These are phyloP conservation scores for Himalopsyche japonica DNA, from an alignment of 2,888 invertebrate species.

Conservation along the genomic window DNA sequence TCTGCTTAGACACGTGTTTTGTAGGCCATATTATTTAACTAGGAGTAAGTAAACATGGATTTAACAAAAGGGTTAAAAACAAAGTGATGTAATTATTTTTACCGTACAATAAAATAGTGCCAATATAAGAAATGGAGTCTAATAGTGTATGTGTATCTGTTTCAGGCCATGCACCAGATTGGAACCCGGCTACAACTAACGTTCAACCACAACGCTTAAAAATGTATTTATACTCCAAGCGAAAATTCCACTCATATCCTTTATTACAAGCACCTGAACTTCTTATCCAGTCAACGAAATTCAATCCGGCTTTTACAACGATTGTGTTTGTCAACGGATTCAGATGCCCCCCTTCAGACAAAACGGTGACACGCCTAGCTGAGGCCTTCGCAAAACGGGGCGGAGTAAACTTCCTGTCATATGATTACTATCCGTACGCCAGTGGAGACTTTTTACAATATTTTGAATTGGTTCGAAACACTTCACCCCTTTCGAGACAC, in stretches of 20 bases:
- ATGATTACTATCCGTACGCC: conserved; percentile 20
- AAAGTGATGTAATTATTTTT: too few species aligned
- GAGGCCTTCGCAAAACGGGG: conserved; percentile 10
- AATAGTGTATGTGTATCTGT: neutral
- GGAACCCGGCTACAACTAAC: neutral
- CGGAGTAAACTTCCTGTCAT: conserved; percentile 30
- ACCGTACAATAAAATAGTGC: too few species aligned
- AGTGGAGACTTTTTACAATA: conserved; percentile 8
- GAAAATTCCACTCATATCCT: conserved; percentile 18
- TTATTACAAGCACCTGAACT: conserved; percentile 16
- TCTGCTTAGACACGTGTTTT: too few species aligned
- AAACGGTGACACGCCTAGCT: conserved; percentile 22
- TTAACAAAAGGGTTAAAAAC: too few species aligned
- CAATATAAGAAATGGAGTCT: too few species aligned
- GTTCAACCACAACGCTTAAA: neutral
- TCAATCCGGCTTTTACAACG: conserved; percentile 18
- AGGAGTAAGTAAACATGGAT: too few species aligned
- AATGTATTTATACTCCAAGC: conserved; percentile 7
- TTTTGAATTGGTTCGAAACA: neutral
- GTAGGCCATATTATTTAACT: too few species aligned
- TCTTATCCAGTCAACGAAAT: conserved; percentile 2
- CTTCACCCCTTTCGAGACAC: conserved; percentile 16
- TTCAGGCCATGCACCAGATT: conserved; percentile 22
- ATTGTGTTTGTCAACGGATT: conserved; percentile 29
- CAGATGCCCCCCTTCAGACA: conserved; percentile 20